These are phyloP conservation scores for Anser brachyrhynchus DNA, from an alignment of 2,113 vertebrate species.

Conservation along the genomic window DNA sequence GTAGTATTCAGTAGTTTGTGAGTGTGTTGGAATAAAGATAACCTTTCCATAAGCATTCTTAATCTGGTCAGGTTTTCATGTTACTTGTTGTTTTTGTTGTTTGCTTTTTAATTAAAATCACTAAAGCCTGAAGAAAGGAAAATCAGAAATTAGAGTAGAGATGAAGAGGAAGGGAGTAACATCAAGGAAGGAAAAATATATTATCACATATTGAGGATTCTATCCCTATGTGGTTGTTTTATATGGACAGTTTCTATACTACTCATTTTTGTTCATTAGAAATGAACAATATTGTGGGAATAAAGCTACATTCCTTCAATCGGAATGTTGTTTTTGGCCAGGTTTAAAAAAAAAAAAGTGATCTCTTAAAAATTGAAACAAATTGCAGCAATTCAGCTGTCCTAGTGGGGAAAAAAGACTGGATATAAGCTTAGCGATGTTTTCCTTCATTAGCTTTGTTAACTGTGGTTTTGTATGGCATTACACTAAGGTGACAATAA, in stretches of 20 bases:
- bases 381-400: not conserved
- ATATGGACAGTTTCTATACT: not conserved
- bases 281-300: not conserved
- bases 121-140: not conserved
- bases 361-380: not conserved
- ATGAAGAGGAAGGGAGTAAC: not conserved
- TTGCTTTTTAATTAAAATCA: not conserved
- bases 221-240: not conserved
- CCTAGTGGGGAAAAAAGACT: not conserved
- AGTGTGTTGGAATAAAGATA: not conserved
- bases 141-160: not conserved
- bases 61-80: not conserved
- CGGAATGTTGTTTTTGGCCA: not conserved
- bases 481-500: not conserved
- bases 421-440: not conserved
- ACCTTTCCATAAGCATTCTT: not conserved
- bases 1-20: not conserved
- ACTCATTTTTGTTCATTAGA: not conserved
- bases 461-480: not conserved
- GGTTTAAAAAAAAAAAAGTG: not conserved
- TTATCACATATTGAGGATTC: not conserved
- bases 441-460: not conserved
- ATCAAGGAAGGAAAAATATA: not conserved
- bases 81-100: not conserved
- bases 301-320: not conserved